These are phyloP conservation scores for Hyposoter dolosus DNA, from an alignment of 2,888 invertebrate species.

Conservation along the genomic window DNA sequence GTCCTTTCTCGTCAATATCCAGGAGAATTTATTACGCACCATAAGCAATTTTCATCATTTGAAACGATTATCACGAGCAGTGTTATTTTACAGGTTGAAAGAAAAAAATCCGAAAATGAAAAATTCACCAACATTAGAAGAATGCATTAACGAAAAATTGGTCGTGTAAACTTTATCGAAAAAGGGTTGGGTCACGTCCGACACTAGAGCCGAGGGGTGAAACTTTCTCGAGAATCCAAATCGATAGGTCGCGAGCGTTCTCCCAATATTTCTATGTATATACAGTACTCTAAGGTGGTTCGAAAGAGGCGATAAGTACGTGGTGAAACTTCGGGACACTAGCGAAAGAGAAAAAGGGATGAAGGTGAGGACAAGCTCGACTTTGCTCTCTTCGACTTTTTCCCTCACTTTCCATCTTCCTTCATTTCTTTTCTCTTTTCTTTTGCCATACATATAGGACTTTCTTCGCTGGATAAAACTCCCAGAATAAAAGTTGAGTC, in stretches of 20 bases:
- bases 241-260: constrained; percentile 73
- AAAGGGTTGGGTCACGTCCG: constrained; percentile 48
- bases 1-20: not conserved
- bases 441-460: not conserved
- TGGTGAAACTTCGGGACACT: constrained; percentile 68
- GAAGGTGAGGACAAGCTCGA: constrained; percentile 53
- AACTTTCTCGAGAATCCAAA: constrained; percentile 77
- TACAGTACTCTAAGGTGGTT: constrained; percentile 10
- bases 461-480: constrained; percentile 28
- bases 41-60: not conserved
- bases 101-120: not conserved
- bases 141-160: not conserved
- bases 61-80: not conserved
- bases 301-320: constrained; percentile 70
- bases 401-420: constrained; percentile 28
- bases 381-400: constrained; percentile 53
- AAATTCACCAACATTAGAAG: not conserved
- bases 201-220: constrained; percentile 60
- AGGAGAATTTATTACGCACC: not conserved
- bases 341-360: constrained; percentile 50
- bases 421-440: not conserved
- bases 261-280: constrained; percentile 14
- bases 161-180: not conserved
- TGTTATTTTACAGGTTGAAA: not conserved
- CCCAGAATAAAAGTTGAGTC: constrained; percentile 55